Base-by-base conservation (phyloP, 1,140 invertebrate species). In the Drosophila pallidifrons region DNA sequence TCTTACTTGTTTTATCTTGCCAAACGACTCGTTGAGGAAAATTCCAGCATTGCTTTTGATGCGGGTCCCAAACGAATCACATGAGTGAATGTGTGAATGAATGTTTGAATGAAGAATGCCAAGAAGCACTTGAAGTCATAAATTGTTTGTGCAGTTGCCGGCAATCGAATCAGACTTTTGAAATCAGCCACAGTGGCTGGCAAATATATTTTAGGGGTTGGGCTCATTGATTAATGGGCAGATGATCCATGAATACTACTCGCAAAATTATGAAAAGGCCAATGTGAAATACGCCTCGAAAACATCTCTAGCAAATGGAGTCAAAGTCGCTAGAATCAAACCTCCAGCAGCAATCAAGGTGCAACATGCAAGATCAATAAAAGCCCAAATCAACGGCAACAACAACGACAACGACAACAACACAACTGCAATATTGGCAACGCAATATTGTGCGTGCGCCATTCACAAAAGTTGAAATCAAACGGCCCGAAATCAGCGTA, bases 341-440 rank as follows among this genome's bases (percentile, higher is more conserved):
- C 71, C 75, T 75, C 71, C 58, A 69, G 54, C 38, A 16, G 60
- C 60, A 67, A 79, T 71, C 77, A 75, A 79, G 67, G 68, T 79
- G 77, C 77, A 79, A 79, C 77, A 67, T 45, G 68, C 77, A 79
- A 76, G 77, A 79, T 79, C 77, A 79, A 79, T 67, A 75, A 72
- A 70, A 41, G 54, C 54, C 54, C 54, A 57, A 57, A 20, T 38
- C 30, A 38, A 15, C 52, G 11, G 25, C n/a, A 52, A 13, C 51
- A 54, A 54, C 51, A 54, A 13, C n/a, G n/a, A 55, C 32, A 51
- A 71, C 41, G 60, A 58, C 38, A 72, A 35, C 51, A 32, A 20
- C 52, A 43, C 57, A 55, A 49, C 71, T 78, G 58, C 78, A 78
- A 77, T 66, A 75, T 60, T 55, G 49, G 61, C 65, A 74, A 76